These are phyloP conservation scores for Pseudomugil gertrudae DNA, from an alignment of 2,797 vertebrate species.

Conservation along the genomic window DNA sequence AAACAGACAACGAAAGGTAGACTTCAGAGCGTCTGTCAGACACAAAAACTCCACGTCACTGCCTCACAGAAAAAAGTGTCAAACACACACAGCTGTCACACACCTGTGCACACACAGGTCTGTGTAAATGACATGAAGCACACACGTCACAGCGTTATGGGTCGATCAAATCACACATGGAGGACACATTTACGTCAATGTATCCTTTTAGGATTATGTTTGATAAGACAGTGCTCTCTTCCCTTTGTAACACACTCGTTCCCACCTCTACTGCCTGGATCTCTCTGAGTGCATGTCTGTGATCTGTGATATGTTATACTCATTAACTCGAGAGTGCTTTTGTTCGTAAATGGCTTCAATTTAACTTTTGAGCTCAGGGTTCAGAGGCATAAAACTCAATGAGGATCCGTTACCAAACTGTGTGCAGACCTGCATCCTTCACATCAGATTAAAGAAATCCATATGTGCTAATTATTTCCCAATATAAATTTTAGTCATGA, in stretches of 20 bases:
- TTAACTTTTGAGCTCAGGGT: conserved; percentile 3
- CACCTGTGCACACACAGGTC: conserved; percentile 64
- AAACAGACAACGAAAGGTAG: conserved; percentile 60
- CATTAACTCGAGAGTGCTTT: conserved; percentile 11
- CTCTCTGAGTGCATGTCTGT: background rate
- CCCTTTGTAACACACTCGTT: conserved; percentile 58
- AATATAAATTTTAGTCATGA: background rate
- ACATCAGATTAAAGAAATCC: background rate
- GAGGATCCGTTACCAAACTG: background rate
- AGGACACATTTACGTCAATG: conserved; percentile 81
- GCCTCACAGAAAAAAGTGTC: conserved; percentile 55
- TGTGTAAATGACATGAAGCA: conserved; percentile 74
- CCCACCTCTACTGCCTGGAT: conserved; percentile 40
- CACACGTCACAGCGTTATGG: conserved; percentile 73
- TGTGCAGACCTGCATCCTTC: background rate
- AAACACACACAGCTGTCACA: conserved; percentile 62
- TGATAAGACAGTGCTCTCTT: conserved; percentile 85
- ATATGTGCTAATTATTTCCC: background rate
- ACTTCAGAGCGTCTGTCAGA: conserved; percentile 43
- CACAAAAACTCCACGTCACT: conserved; percentile 47
- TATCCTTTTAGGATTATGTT: conserved; percentile 84
- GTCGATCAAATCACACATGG: conserved; percentile 75
- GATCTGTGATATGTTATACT: conserved; percentile 1
- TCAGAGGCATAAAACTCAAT: conserved; percentile 5
- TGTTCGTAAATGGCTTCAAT: conserved; percentile 7